Conservation (phyloP, 23 tunicate genomes). For the Clavelina lepadiformis region DNA sequence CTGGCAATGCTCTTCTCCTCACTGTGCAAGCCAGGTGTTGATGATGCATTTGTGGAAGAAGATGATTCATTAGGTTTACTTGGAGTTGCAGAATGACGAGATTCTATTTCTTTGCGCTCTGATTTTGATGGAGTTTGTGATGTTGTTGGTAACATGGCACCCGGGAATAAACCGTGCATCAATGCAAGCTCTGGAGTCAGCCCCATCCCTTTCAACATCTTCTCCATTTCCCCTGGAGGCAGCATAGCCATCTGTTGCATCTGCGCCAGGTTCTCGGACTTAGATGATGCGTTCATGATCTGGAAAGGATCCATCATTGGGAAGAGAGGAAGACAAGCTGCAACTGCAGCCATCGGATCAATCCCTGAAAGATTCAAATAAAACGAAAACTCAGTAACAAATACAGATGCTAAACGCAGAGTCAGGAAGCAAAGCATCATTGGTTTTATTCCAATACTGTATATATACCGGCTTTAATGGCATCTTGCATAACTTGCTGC, state of each 20-base stretch:
- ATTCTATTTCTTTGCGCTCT: not conserved
- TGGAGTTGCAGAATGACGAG: slow-evolving; percentile 4
- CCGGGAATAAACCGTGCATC: slow-evolving; percentile 43
- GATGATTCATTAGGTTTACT: slow-evolving; percentile 5
- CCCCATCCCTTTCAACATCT: slow-evolving; percentile 66
- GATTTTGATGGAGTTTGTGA: slow-evolving; percentile 12
- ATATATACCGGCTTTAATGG: slow-evolving; percentile 36
- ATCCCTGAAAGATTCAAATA: slow-evolving; percentile 12
- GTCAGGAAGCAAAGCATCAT: no score
- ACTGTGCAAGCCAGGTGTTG: not conserved
- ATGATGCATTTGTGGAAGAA: not conserved
- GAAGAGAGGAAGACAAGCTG: slow-evolving; percentile 48
- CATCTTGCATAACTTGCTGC: slow-evolving; percentile 54
- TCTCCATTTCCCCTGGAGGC: slow-evolving; percentile 57
- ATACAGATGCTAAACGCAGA: not conserved
- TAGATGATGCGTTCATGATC: slow-evolving; percentile 23
- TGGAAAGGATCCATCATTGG: slow-evolving; percentile 67
- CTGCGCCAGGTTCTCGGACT: slow-evolving; percentile 25
- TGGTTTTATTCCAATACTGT: no score
- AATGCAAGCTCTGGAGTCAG: slow-evolving; percentile 58
- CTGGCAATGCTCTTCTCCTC: slow-evolving; percentile 28
- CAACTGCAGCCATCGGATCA: slow-evolving; percentile 62
- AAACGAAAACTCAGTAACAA: not conserved
- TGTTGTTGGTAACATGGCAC: slow-evolving; percentile 26
- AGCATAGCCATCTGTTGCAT: slow-evolving; percentile 11